Evolutionary conservation across 2,888 invertebrate genomes (phyloP).

Genomic region (Germaria angustata): DNA sequence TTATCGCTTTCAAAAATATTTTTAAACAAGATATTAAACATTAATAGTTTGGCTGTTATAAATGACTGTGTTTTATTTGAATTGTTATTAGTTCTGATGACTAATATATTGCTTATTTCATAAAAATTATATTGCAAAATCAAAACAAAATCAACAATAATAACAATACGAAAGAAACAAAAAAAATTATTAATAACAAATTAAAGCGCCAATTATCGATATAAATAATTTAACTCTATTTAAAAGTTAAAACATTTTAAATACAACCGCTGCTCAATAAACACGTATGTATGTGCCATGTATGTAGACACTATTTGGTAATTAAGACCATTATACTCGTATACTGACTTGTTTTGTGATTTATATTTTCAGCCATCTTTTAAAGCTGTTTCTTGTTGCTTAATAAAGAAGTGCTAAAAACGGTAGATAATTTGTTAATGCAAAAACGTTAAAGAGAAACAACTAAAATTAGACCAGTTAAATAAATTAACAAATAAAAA

Average conservation of each 20-base stretch:
- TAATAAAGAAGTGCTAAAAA: constrained; percentile 40
- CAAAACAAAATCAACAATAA: constrained; percentile 1
- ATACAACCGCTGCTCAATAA: not conserved
- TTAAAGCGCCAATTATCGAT: constrained; percentile 13
- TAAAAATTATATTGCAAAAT: not conserved
- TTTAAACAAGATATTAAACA: not conserved
- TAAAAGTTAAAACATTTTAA: constrained; percentile 3
- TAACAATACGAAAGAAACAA: not conserved
- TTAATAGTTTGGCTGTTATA: not conserved
- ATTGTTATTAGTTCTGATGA: constrained; percentile 17
- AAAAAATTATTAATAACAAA: not conserved
- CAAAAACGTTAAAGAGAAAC: constrained; percentile 10
- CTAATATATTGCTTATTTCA: constrained; percentile 4
- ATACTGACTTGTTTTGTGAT: not conserved
- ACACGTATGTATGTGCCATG: not conserved
- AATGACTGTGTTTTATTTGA: not conserved
- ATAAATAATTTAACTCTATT: constrained; percentile 20
- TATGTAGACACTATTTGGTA: not conserved
- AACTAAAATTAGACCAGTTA: constrained; percentile 34
- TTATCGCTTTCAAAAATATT: not conserved
- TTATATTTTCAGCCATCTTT: constrained; percentile 3
- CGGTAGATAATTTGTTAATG: constrained; percentile 28
- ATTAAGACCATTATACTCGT: not conserved
- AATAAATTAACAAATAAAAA: constrained; percentile 29
- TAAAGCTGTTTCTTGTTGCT: not conserved